A percentile compares a stretch with the other conserved stretches of the same genome.
These are phyloP conservation scores for Macrophya alboannulata DNA, from an alignment of 2,888 invertebrate species.

Conservation along the genomic window DNA sequence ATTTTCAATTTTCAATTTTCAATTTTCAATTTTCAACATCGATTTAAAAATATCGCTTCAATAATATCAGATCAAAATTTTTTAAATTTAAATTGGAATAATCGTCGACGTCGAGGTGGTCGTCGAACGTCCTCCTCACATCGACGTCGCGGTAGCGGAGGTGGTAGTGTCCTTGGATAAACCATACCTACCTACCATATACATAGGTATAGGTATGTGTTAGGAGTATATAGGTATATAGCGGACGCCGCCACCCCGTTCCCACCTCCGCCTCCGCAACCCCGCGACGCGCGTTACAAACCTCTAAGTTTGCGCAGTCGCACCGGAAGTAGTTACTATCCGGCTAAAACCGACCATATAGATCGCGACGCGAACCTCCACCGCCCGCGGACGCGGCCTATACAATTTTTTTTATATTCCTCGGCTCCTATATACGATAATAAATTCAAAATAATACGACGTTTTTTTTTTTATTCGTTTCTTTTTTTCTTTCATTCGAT, in stretches of 20 bases:
- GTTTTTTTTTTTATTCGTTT: neutral
- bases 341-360: slow-evolving; percentile 52
- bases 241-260: neutral
- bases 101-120: neutral
- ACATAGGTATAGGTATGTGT: neutral
- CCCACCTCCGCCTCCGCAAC: neutral
- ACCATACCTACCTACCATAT: slow-evolving; percentile 2
- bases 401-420: neutral
- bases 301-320: slow-evolving; percentile 46
- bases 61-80: neutral
- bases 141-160: neutral
- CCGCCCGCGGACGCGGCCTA: neutral
- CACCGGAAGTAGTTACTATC: slow-evolving; percentile 55
- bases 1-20: neutral
- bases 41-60: too few species aligned
- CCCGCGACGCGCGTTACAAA: slow-evolving; percentile 44
- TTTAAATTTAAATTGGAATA: neutral
- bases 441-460: neutral
- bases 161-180: neutral
- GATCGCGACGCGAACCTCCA: slow-evolving; percentile 25
- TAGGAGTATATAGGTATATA: neutral
- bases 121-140: neutral
- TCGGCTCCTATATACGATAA: neutral
- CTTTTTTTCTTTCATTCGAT: neutral
- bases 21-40: neutral